Conservation (phyloP, 2,797 vertebrate genomes). For the Chrysocyon brachyurus region DNA sequence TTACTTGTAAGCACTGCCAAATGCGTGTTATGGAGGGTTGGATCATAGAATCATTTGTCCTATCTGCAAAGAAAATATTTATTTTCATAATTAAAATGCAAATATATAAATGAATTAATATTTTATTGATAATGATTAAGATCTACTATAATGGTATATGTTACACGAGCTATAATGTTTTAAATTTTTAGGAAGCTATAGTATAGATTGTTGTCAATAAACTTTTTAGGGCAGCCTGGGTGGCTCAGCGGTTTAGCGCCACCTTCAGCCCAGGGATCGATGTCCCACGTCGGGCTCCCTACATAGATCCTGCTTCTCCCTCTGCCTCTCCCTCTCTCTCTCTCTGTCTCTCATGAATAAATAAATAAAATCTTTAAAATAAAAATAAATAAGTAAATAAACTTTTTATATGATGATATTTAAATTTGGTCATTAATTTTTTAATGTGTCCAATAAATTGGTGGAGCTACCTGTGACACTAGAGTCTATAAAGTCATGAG, state of each 20-base stretch:
- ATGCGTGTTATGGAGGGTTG: background rate
- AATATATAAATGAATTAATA: constrained; percentile 1
- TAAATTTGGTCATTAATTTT: background rate
- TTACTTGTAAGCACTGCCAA: background rate
- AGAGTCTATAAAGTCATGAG: background rate
- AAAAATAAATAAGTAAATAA: background rate
- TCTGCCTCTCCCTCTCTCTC: no score
- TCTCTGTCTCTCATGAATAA: no score
- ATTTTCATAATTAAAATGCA: constrained; percentile 37
- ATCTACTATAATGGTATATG: background rate
- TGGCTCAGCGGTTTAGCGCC: no score
- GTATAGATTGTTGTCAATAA: background rate
- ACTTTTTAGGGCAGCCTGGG: background rate
- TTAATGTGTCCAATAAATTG: background rate
- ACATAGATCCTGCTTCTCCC: no score
- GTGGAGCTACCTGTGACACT: background rate
- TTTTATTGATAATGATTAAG: background rate
- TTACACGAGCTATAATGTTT: background rate
- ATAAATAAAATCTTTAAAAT: no score
- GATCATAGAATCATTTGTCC: background rate
- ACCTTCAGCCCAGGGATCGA: no score
- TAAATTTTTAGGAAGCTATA: background rate
- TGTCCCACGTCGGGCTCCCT: no score
- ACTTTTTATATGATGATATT: background rate
- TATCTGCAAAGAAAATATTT: background rate